Evolutionary conservation across 2,888 invertebrate species (phyloP), one percentile per base, ranked within the genome.

Genomic region (Ichneumoninae sp.): DNA sequence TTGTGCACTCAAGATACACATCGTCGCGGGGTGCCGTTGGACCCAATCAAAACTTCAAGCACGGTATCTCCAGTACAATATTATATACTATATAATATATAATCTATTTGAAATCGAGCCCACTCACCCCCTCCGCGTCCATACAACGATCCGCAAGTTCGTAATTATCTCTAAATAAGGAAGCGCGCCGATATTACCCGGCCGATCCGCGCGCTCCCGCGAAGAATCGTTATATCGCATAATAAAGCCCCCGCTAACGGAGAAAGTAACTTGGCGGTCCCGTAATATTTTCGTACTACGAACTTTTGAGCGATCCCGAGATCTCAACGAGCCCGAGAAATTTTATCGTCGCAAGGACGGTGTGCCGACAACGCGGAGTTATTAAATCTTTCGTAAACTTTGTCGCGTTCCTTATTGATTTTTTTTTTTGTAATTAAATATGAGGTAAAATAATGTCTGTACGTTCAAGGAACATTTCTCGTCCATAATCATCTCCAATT

Each of bases 91-190:
- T 60, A 77, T 50, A 26, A 52, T 47, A 26, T 78, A 19, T 60
- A 50, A 50, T 52, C 65, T 50, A 26, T 50, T 40, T 47, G 50
- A 79, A 79, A 79, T 82, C 54, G 47, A 66, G 52, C 40, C 74
- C 36, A 57, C 47, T 47, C 19, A 52, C 36, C 65, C n/a, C 5
- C 5, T 52, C 1, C 22, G 13, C 54, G 13, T 22, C 26, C 65
- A 57, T 75, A 65, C 66, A 75, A 50, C 75, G 70, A 57, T 79
- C 60, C 70, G 78, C 81, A 78, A 88, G 86, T 87, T 91, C 83
- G 89, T 90, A 89, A 91, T 91, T 91, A 91, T 91, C 86, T 86
- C 78, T 87, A 88, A 90, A 90, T 90, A 89, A 90, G 88, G 86
- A 88, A 88, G 78, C 82, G 84, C 68, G 10, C 50, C 22, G 57